These are phyloP conservation scores for Drosophila maculinotata DNA, from an alignment of 2,888 invertebrate genomes.

Conservation along the genomic window DNA sequence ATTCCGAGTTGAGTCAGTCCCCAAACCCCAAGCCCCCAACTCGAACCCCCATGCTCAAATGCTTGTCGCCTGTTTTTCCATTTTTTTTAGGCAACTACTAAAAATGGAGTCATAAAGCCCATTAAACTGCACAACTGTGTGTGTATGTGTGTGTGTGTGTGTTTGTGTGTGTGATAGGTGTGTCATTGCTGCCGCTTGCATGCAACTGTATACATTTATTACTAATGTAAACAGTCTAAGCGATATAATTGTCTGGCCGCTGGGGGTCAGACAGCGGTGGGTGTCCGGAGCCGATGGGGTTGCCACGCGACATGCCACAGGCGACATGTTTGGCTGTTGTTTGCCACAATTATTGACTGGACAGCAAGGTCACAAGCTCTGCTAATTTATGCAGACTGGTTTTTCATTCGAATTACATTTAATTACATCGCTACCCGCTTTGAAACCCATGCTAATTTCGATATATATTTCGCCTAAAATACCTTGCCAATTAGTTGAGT, in stretches of 20 bases:
- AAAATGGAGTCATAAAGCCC: constrained; percentile 63
- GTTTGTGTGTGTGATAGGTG: constrained; percentile 53
- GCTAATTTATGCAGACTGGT: constrained; percentile 51
- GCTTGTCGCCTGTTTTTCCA: constrained; percentile 1
- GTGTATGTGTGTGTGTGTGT: constrained; percentile 5
- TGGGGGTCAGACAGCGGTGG: constrained; percentile 15
- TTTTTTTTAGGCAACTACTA: constrained; percentile 10
- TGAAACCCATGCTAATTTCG: background rate
- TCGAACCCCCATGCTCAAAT: too few species aligned
- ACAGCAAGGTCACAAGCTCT: constrained; percentile 38
- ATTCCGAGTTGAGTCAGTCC: constrained; percentile 12
- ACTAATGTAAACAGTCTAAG: constrained; percentile 70
- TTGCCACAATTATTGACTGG: constrained; percentile 44
- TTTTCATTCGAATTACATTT: constrained; percentile 22
- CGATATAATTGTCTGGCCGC: constrained; percentile 72
- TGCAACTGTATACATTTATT: constrained; percentile 58
- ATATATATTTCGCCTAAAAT: constrained; percentile 2
- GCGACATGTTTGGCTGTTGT: constrained; percentile 49
- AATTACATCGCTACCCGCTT: constrained; percentile 10
- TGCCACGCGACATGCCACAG: constrained; percentile 27
- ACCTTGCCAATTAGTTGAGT: constrained; percentile 46
- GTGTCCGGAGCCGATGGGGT: constrained; percentile 13
- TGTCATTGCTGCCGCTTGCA: constrained; percentile 50
- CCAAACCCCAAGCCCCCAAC: too few species aligned
- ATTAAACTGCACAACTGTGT: constrained; percentile 41